These are phyloP conservation scores for Manis pentadactyla DNA, from an alignment of 2,797 vertebrate genomes.

Conservation along the genomic window DNA sequence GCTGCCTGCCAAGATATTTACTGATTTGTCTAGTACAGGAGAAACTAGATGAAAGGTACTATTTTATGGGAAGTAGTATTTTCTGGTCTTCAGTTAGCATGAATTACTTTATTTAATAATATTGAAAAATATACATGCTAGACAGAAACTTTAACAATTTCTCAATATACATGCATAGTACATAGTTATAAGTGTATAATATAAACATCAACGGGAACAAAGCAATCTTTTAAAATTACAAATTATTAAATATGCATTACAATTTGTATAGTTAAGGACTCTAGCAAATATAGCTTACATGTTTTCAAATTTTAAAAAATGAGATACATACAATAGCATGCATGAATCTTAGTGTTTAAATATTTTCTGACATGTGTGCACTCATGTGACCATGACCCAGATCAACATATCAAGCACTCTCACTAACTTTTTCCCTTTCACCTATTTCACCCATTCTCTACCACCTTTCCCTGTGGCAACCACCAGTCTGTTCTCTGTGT, in stretches of 20 bases:
- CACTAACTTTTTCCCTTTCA: too few relatives aligned
- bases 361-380: too few relatives aligned
- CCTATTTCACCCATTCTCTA: too few relatives aligned
- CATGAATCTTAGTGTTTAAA: too few relatives aligned
- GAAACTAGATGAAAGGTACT: background rate
- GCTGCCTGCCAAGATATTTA: background rate
- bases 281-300: conserved; percentile 65
- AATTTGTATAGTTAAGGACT: conserved; percentile 55
- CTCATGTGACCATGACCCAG: too few relatives aligned
- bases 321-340: too few relatives aligned
- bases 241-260: conserved; percentile 60
- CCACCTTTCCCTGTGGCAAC: too few relatives aligned
- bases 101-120: conserved; percentile 70
- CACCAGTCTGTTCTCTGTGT: too few relatives aligned
- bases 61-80: background rate
- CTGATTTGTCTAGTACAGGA: background rate
- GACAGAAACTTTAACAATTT: conserved; percentile 76
- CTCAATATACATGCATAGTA: conserved; percentile 66
- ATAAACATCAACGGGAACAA: conserved; percentile 66
- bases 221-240: conserved; percentile 49
- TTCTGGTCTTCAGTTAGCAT: background rate
- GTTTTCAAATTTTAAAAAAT: too few relatives aligned
- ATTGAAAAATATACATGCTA: conserved; percentile 72
- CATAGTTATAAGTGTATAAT: conserved; percentile 73
- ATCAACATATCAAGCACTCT: too few relatives aligned